Percentiles rank a stretch among this genome's conserved stretches.
Evolutionary conservation across 2,888 invertebrate genomes (phyloP).

Genomic region (Chorisops tibialis): DNA sequence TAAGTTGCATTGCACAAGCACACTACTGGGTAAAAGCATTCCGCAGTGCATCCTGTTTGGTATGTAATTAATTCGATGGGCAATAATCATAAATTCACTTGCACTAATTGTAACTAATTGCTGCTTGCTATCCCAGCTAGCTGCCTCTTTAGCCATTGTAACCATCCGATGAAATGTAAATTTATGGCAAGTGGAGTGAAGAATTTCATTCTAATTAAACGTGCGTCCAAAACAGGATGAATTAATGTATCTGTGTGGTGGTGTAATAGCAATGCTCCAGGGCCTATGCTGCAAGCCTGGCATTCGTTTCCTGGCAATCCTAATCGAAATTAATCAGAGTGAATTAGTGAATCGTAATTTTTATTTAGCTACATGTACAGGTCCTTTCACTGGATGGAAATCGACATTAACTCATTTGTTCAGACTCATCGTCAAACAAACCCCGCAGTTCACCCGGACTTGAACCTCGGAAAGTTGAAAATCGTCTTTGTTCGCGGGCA

Average conservation of each 20-base stretch:
- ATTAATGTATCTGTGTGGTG: conserved; percentile 14
- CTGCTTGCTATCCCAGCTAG: conserved; percentile 13
- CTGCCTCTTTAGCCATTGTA: conserved; percentile 10
- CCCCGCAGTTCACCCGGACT: too few relatives aligned
- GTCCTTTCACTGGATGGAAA: too few relatives aligned
- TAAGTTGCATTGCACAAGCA: conserved; percentile 11
- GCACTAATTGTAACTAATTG: conserved; percentile 27
- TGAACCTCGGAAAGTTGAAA: too few relatives aligned
- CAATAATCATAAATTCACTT: conserved; percentile 26
- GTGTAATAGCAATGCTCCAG: too few relatives aligned
- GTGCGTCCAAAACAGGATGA: background rate
- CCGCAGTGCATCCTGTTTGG: conserved; percentile 5
- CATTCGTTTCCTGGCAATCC: too few relatives aligned
- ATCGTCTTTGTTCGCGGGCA: too few relatives aligned
- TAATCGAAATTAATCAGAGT: too few relatives aligned
- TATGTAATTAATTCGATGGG: conserved; percentile 27
- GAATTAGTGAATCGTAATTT: too few relatives aligned
- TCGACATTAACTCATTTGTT: too few relatives aligned
- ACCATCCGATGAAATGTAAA: conserved; percentile 22
- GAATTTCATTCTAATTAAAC: conserved; percentile 21
- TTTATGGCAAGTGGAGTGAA: conserved; percentile 5
- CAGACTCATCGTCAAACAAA: too few relatives aligned
- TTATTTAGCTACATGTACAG: too few relatives aligned
- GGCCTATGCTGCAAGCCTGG: too few relatives aligned
- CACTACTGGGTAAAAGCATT: background rate